Conservation (phyloP, 2,888 invertebrate genomes). For the Microdon myrmicae region DNA sequence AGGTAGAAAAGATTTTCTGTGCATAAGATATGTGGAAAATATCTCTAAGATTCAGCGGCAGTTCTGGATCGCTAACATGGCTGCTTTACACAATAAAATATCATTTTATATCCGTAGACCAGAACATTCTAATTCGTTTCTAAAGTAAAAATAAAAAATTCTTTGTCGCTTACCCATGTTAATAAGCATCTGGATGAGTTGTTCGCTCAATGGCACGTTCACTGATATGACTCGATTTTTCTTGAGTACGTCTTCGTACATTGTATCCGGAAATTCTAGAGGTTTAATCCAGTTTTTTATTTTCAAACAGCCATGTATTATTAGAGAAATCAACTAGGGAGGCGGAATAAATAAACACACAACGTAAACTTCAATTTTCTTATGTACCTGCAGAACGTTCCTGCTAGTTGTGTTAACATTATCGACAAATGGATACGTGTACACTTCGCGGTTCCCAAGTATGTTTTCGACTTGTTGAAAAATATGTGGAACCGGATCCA, state of each 20-base stretch:
- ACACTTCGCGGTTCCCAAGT: slow-evolving; percentile 69
- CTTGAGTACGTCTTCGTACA: slow-evolving; percentile 57
- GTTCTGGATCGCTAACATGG: no score
- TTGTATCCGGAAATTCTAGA: slow-evolving; percentile 59
- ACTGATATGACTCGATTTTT: slow-evolving; percentile 58
- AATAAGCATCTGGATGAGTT: slow-evolving; percentile 62
- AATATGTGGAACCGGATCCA: slow-evolving; percentile 72
- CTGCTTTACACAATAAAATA: no score
- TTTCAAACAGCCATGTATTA: slow-evolving; percentile 60
- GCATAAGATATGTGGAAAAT: no score
- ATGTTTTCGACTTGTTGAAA: slow-evolving; percentile 77
- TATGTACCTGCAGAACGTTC: slow-evolving; percentile 78
- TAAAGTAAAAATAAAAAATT: background rate
- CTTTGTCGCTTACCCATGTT: slow-evolving; percentile 62
- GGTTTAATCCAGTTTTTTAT: slow-evolving; percentile 63
- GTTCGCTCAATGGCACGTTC: slow-evolving; percentile 60
- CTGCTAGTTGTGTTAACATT: slow-evolving; percentile 79
- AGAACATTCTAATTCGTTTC: no score
- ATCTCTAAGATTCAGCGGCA: no score
- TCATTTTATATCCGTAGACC: no score
- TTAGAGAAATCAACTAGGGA: slow-evolving; percentile 59
- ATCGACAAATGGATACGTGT: slow-evolving; percentile 78
- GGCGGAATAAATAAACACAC: background rate
- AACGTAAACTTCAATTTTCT: slow-evolving; percentile 37
- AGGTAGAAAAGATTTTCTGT: no score